Base-by-base conservation (phyloP, 2,888 invertebrate genomes). In the Parascotia fuliginaria region DNA sequence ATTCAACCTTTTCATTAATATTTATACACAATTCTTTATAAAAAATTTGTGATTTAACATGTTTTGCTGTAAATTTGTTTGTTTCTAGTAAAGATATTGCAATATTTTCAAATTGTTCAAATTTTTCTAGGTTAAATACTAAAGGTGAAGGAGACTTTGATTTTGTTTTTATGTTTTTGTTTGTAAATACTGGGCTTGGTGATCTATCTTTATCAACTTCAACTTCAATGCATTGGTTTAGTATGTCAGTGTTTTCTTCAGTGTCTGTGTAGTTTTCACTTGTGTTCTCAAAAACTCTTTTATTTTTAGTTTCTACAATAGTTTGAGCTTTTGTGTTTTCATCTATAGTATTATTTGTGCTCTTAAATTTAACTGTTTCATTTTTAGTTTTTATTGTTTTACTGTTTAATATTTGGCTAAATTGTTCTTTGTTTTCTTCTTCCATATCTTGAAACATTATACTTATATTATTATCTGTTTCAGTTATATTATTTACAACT, bases 61-160 rank as follows among this genome's bases (percentile, higher is more conserved):
- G 60, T 65, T 81, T 89, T 6, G 73, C 79, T 22, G 59, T 65
- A 2, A 79, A 42, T 54, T 87, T 73, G 22, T 42, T 12, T 51
- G 70, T 57, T 29, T 77, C 67, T 60, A 90, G 43, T 0, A 88
- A 36, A 9, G 85, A 81, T 40, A 75, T 42, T 0, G 82, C 86
- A 16, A 85, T 48, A 32, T 66, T 73, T 70, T 89, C 90, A 64
- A 91, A 90, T 24, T 75, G 77, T 56, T 91, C 91, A 78, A 90
- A 92, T 9, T 62, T 54, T 27, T 86, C 81, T 14, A 90, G 58
- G 28, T 78, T 65, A 28, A 70, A 83, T 13, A 85, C 70, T 53
- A 89, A 60, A 15, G 81, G 79, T 0, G 73, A 57, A 42, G 63
- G 53, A 13, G 55, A 55, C 13, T 65, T 64, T 5, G 67, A 56